Percentiles rank a stretch among this genome's conserved stretches.
phyloP scores from a whole-genome alignment of 1,140 invertebrate species.

The Brachionus angularis region DNA sequence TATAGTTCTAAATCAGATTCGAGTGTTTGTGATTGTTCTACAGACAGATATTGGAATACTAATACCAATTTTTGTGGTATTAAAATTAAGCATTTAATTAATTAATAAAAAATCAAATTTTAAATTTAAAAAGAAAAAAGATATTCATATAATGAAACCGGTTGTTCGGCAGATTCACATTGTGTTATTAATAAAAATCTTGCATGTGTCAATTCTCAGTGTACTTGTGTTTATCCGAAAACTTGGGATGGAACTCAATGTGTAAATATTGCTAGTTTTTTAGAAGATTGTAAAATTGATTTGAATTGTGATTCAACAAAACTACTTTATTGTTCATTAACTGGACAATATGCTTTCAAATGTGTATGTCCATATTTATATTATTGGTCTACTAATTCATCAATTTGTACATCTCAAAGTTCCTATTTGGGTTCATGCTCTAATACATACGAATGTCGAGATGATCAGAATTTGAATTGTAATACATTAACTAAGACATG shows the following conservation, averaged over 20 bases:
- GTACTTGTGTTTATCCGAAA: constrained; percentile 24
- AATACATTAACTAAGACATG: not conserved
- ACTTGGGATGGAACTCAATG: constrained; percentile 32
- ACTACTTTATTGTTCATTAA: constrained; percentile 2
- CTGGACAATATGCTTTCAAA: constrained; percentile 21
- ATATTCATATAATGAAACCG: constrained; percentile 20
- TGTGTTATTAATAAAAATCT: not conserved
- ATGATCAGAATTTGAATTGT: not conserved
- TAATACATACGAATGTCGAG: not conserved
- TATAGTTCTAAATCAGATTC: not conserved
- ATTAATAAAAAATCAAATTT: not conserved
- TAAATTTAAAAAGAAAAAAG: not conserved
- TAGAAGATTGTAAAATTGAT: constrained; percentile 6
- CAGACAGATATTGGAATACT: constrained; percentile 2
- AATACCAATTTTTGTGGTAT: not conserved
- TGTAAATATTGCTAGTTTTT: not conserved
- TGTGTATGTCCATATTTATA: constrained; percentile 19
- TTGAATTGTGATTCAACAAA: constrained; percentile 21
- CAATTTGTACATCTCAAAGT: not conserved
- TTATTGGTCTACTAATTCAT: not conserved
- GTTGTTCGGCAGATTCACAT: constrained; percentile 4
- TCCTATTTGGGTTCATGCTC: not conserved
- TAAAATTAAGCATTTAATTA: too few relatives aligned
- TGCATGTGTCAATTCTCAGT: not conserved
- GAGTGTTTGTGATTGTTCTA: not conserved